Evolutionary conservation across 2,888 invertebrate species (phyloP).

Genomic region (Stegophylla sp.): DNA sequence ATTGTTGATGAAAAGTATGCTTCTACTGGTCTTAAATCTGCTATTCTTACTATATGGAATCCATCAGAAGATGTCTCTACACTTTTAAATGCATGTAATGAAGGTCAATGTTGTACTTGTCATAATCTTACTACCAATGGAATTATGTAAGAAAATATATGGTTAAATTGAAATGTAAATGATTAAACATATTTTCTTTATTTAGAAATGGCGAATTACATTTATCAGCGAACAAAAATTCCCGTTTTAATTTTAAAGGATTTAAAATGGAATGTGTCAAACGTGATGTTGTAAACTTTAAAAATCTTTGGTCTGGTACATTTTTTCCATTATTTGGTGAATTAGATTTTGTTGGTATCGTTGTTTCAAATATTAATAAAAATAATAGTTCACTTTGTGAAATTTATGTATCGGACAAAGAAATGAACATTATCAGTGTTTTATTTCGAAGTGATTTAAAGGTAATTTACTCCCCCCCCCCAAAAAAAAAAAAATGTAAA

Average conservation of each 20-base stretch:
- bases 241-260: slow-evolving; percentile 45
- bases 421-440: slow-evolving; percentile 68
- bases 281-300: slow-evolving; percentile 30
- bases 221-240: slow-evolving; percentile 48
- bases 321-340: slow-evolving; percentile 70
- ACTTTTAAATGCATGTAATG: slow-evolving; percentile 67
- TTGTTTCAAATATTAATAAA: slow-evolving; percentile 67
- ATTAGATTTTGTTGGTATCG: slow-evolving; percentile 76
- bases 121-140: slow-evolving; percentile 61
- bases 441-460: slow-evolving; percentile 69
- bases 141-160: slow-evolving; percentile 40
- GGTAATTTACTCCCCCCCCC: slow-evolving; percentile 63
- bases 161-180: background rate
- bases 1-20: slow-evolving; percentile 65
- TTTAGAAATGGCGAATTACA: slow-evolving; percentile 59
- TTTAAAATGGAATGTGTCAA: slow-evolving; percentile 18
- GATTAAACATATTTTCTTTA: background rate
- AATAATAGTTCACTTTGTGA: slow-evolving; percentile 66
- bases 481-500: background rate
- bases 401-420: slow-evolving; percentile 70
- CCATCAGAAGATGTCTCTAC: slow-evolving; percentile 71
- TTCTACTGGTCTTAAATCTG: slow-evolving; percentile 63
- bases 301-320: slow-evolving; percentile 26
- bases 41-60: slow-evolving; percentile 75
- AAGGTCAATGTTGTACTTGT: slow-evolving; percentile 70